These are phyloP conservation scores for Smithornis capensis DNA, from an alignment of 2,113 vertebrate genomes.

Conservation along the genomic window DNA sequence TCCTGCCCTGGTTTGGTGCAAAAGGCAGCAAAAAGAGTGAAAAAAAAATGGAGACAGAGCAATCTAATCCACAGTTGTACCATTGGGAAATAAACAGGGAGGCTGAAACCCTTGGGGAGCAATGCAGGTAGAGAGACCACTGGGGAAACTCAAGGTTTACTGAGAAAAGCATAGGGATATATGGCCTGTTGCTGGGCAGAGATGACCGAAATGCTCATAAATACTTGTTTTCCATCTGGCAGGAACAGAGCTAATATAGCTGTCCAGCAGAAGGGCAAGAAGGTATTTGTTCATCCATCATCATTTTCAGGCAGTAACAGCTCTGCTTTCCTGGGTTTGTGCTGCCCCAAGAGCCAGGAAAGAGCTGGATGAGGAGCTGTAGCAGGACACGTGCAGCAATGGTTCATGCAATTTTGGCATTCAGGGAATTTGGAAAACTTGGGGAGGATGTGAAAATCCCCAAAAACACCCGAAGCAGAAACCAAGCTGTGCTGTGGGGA, in stretches of 20 bases:
- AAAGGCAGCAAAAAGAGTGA: not conserved
- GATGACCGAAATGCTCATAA: not conserved
- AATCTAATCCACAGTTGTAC: not conserved
- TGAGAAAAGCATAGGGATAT: rapidly evolving
- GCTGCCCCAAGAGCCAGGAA: not conserved
- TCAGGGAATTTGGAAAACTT: not conserved
- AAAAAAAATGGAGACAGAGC: not conserved
- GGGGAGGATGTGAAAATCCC: not conserved
- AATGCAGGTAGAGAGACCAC: not conserved
- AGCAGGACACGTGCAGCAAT: rapidly evolving
- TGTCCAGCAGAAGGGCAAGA: not conserved
- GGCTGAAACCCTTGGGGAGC: not conserved
- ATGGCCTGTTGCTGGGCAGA: not conserved
- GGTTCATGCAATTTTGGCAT: not conserved
- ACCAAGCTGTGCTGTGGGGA: not conserved
- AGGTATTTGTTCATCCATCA: not conserved
- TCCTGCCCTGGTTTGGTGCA: not conserved
- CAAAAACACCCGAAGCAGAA: not conserved
- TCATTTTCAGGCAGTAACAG: not conserved
- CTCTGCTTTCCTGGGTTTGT: not conserved
- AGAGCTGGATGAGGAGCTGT: not conserved
- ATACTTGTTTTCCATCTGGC: not conserved
- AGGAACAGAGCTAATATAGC: not conserved
- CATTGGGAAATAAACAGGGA: not conserved
- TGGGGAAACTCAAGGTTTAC: not conserved